These are phyloP conservation scores for Hypomecis atomaria DNA, from an alignment of 2,888 invertebrate genomes.

Conservation along the genomic window DNA sequence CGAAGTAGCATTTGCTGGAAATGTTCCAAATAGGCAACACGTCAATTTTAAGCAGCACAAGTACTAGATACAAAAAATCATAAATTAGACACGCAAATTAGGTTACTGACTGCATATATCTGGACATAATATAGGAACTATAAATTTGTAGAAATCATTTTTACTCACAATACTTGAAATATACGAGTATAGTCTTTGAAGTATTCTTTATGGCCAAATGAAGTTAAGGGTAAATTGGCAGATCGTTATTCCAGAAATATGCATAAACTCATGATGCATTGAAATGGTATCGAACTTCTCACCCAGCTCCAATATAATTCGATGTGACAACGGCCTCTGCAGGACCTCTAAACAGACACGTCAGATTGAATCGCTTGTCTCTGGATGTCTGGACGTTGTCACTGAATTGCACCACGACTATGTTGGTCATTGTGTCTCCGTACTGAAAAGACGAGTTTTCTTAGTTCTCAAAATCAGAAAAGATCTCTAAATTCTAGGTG, in stretches of 20 bases:
- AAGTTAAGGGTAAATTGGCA: too few relatives aligned
- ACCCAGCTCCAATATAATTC: slow-evolving; percentile 96
- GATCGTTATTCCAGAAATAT: slow-evolving; percentile 49
- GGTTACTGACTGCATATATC: slow-evolving; percentile 14
- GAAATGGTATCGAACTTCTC: slow-evolving; percentile 56
- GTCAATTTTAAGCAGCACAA: slow-evolving; percentile 41
- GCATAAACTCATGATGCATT: slow-evolving; percentile 28
- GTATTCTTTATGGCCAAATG: too few relatives aligned
- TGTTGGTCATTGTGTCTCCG: slow-evolving; percentile 96
- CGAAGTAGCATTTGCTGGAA: slow-evolving; percentile 44
- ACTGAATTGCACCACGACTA: slow-evolving; percentile 96
- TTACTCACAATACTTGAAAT: too few relatives aligned
- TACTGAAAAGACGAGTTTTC: slow-evolving; percentile 82
- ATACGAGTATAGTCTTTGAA: too few relatives aligned
- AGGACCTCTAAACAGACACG: slow-evolving; percentile 96
- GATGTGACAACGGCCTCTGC: slow-evolving; percentile 97
- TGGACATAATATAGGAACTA: too few relatives aligned
- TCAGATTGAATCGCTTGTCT: slow-evolving; percentile 96
- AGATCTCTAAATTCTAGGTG: too few relatives aligned
- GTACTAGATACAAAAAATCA: slow-evolving; percentile 23
- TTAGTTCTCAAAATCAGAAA: slow-evolving; percentile 40
- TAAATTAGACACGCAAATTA: slow-evolving; percentile 34
- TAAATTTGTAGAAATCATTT: too few relatives aligned
- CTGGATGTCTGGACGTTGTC: slow-evolving; percentile 96
- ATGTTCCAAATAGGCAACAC: slow-evolving; percentile 46